Evolutionary conservation across 2,888 invertebrate genomes (phyloP), one percentile per base, ranked within the genome.

Genomic region (Parnassius smintheus): DNA sequence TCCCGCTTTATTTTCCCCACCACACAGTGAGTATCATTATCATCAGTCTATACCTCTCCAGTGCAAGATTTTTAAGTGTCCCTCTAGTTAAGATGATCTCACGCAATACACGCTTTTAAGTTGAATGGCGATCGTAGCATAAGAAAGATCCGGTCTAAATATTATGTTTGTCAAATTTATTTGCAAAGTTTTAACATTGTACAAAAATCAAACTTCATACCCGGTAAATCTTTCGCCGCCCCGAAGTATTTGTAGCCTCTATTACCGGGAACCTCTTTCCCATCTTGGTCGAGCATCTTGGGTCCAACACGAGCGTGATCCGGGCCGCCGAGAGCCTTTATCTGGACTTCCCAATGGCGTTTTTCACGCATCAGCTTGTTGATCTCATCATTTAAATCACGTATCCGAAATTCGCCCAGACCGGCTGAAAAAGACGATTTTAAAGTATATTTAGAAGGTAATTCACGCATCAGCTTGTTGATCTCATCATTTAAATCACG

Each of bases 401-500:
- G 94, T 68, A 99, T 97, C 35, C 99, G 95, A 83, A 99, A 99
- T 88, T 99, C 99, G 2, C 99, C 99, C n/a, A 99, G 93, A 64
- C 99, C 99, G 70, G 99, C 97, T 96, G 73, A 9, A 49, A 72
- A 69, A 62, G 25, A 65, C 44, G n/a, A 62, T 51, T 42, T n/a
- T 13, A 42, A 56, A 45, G 45, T 10, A 22, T 42, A n/a, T 41
- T 41, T 55, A 44, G n/a, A 58, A 58, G 11, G 49, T 35, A 35
- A 7, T n/a, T n/a, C n/a, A n/a, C n/a, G n/a, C n/a, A n/a, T n/a
- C n/a, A 99, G 84, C 87, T 99, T 99, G 87, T 99, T 99, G 72
- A 99, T 99, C 87, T 99, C 99, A 88, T 99, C 99, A 83, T 99
- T 99, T 25, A 99, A 91, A 82, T 99, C 99, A 13, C 99, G 94